Evolutionary conservation across 2,797 vertebrate genomes (phyloP).

Genomic region (Eurystomus glaucurus): DNA sequence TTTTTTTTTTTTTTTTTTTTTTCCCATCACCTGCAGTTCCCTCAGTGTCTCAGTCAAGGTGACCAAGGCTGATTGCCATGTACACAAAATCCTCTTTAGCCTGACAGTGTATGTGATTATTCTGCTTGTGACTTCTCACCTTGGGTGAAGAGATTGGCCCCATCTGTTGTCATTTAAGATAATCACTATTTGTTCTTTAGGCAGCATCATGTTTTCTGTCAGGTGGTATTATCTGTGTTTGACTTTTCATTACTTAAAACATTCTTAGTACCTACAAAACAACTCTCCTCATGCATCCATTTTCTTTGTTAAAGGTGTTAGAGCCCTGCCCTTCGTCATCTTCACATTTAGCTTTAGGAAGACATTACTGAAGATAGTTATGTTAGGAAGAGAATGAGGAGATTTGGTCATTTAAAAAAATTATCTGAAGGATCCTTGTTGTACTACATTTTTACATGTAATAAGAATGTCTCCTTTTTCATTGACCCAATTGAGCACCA

Average conservation of each 20-base stretch:
- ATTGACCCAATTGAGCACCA: not conserved
- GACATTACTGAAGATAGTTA: not conserved
- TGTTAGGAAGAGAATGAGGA: not conserved
- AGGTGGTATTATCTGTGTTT: not conserved
- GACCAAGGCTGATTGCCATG: not conserved
- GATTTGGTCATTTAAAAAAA: not conserved
- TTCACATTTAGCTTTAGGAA: not conserved
- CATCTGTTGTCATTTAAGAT: not conserved
- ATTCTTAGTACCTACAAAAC: not conserved
- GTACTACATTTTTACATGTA: not conserved
- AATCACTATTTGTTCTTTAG: not conserved
- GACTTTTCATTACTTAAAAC: not conserved
- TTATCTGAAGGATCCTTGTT: not conserved
- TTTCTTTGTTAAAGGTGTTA: not conserved
- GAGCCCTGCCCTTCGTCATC: not conserved
- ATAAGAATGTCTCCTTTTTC: not conserved
- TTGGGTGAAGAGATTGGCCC: not conserved
- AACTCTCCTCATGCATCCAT: fast-evolving
- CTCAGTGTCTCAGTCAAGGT: not conserved
- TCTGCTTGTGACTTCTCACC: not conserved
- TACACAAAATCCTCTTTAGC: constrained; percentile 1
- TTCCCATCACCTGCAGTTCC: not conserved
- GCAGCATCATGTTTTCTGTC: not conserved
- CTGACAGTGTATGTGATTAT: not conserved
- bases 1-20: not conserved